Evolutionary conservation across 1,140 invertebrate species (phyloP).

Genomic region (Ephestia elutella): DNA sequence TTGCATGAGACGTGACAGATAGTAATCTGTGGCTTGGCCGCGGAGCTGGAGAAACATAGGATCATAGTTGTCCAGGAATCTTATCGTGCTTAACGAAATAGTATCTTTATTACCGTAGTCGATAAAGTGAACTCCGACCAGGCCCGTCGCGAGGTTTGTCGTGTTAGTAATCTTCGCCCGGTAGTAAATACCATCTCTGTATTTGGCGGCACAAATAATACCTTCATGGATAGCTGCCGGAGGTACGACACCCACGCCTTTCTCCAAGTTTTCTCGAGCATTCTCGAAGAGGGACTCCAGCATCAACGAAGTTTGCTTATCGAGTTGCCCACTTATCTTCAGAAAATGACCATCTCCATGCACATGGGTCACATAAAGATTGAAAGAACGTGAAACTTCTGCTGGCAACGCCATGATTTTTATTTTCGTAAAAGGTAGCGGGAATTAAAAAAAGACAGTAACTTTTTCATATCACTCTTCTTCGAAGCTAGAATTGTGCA

Average conservation of each 20-base stretch:
- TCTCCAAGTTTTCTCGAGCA: constrained; percentile 67
- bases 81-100: constrained; percentile 73
- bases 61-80: constrained; percentile 72
- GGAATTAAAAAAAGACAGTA: constrained; percentile 2
- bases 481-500: constrained; percentile 26
- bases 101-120: constrained; percentile 81
- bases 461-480: constrained; percentile 41
- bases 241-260: constrained; percentile 49
- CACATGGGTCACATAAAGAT: constrained; percentile 78
- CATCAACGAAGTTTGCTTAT: constrained; percentile 73
- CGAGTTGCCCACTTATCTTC: constrained; percentile 80
- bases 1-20: constrained; percentile 73
- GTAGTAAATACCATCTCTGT: constrained; percentile 78
- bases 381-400: constrained; percentile 50
- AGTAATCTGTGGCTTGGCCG: constrained; percentile 75
- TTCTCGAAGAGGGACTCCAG: constrained; percentile 74
- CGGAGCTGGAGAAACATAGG: constrained; percentile 71
- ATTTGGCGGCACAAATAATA: constrained; percentile 78
- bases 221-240: constrained; percentile 65
- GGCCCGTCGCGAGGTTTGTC: constrained; percentile 56
- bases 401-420: constrained; percentile 46
- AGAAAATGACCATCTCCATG: constrained; percentile 79
- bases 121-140: constrained; percentile 78
- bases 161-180: constrained; percentile 75
- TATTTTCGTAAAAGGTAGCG: background rate